Percentiles rank a stretch among this genome's conserved stretches.
Evolutionary conservation across 2,797 vertebrate genomes (phyloP).

Genomic region (Podarcis siculus): DNA sequence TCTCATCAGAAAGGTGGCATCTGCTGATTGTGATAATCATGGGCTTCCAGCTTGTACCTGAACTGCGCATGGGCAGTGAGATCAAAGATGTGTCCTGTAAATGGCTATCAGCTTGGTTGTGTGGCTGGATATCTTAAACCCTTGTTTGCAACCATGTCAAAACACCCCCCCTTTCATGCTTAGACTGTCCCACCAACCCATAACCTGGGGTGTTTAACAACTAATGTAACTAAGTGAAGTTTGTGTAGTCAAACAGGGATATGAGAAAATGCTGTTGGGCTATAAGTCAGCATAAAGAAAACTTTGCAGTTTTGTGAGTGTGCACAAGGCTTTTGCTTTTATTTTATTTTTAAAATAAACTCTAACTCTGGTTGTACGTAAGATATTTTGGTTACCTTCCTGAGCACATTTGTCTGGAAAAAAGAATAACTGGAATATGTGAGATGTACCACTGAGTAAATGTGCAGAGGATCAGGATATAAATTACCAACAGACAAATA

Average conservation of each 20-base stretch:
- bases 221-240: too few relatives aligned
- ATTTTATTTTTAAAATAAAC: too few relatives aligned
- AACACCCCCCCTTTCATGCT: background rate
- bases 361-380: conserved; percentile 36
- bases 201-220: background rate
- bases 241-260: too few relatives aligned
- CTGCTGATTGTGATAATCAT: conserved; percentile 40
- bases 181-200: background rate
- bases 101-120: background rate
- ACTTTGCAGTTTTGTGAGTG: too few relatives aligned
- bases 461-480: background rate
- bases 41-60: conserved; percentile 3
- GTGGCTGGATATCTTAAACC: background rate
- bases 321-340: too few relatives aligned
- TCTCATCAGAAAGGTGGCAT: conserved; percentile 71
- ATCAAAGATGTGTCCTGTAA: background rate
- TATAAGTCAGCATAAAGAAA: too few relatives aligned
- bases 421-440: background rate
- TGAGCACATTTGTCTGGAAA: background rate
- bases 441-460: background rate
- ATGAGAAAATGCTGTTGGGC: too few relatives aligned
- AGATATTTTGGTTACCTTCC: conserved; percentile 13
- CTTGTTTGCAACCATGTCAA: background rate
- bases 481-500: conserved; percentile 62
- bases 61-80: background rate